phyloP scores from a whole-genome alignment of 2,888 invertebrate genomes.

The Bunonema sp. region DNA sequence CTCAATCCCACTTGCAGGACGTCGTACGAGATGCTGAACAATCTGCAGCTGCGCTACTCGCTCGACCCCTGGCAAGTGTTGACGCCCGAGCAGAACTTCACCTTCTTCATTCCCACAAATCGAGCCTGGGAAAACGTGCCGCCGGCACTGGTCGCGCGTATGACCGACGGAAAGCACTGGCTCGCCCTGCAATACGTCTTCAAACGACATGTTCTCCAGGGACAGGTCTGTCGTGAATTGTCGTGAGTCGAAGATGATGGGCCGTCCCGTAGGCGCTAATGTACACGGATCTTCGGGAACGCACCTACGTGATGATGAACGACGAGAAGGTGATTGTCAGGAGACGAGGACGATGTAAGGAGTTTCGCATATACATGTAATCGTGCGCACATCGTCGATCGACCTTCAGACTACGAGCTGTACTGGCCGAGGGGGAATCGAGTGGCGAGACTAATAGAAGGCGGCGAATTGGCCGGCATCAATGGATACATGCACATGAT shows the following conservation, averaged over 20 bases:
- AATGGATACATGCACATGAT: slow-evolving; percentile 89
- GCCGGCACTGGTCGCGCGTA: slow-evolving; percentile 24
- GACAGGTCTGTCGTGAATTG: background rate
- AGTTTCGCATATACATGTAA: background rate
- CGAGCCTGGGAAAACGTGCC: slow-evolving; percentile 65
- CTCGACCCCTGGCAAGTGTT: slow-evolving; percentile 45
- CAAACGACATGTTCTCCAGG: slow-evolving; percentile 72
- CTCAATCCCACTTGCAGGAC: slow-evolving; percentile 11
- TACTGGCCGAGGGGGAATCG: slow-evolving; percentile 44
- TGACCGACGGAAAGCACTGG: slow-evolving; percentile 43
- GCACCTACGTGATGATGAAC: slow-evolving; percentile 45
- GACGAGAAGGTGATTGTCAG: slow-evolving; percentile 41
- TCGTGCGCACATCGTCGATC: no score
- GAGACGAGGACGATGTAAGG: slow-evolving; percentile 39
- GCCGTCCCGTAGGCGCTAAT: slow-evolving; percentile 42
- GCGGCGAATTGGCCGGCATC: slow-evolving; percentile 78
- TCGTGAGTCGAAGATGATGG: no score
- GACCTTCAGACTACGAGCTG: slow-evolving; percentile 36
- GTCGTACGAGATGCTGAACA: slow-evolving; percentile 32
- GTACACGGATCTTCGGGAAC: slow-evolving; percentile 37
- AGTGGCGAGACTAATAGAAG: slow-evolving; percentile 45
- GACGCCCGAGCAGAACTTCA: slow-evolving; percentile 54
- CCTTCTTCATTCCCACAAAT: slow-evolving; percentile 77
- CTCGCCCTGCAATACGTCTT: slow-evolving; percentile 48
- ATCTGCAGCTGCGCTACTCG: slow-evolving; percentile 34